Percentiles rank a stretch among this genome's conserved stretches.
phyloP scores from a whole-genome alignment of 2,888 invertebrate species.

The Eupithecia tripunctaria region DNA sequence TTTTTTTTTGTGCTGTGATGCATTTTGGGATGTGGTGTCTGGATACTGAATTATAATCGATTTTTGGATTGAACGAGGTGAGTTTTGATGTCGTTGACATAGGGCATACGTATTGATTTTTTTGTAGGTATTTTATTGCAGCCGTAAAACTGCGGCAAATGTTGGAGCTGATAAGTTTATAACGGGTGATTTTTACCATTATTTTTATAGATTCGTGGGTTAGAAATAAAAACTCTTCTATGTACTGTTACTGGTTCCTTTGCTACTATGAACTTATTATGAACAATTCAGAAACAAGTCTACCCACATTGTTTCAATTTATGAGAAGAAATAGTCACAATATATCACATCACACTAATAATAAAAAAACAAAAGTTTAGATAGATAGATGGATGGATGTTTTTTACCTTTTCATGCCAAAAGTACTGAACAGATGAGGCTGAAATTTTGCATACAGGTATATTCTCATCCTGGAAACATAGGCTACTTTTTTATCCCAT shows the following conservation, averaged over 20 bases:
- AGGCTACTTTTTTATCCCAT: no score
- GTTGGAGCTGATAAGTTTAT: slow-evolving; percentile 27
- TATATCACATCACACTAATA: no score
- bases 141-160: slow-evolving; percentile 26
- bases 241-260: no score
- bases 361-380: no score
- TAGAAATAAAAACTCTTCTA: not conserved
- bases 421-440: no score
- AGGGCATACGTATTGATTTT: slow-evolving; percentile 31
- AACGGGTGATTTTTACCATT: slow-evolving; percentile 16
- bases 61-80: slow-evolving; percentile 73
- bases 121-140: slow-evolving; percentile 1
- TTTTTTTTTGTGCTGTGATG: slow-evolving; percentile 67
- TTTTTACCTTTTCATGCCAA: no score
- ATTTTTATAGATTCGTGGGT: not conserved
- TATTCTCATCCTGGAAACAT: no score
- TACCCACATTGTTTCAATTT: no score
- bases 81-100: slow-evolving; percentile 67
- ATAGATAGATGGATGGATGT: no score
- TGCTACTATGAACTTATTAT: not conserved
- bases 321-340: no score
- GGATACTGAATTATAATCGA: slow-evolving; percentile 67
- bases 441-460: no score
- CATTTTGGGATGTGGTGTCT: slow-evolving; percentile 62
- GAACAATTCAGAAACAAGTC: not conserved